These are phyloP conservation scores for Chionis minor DNA, from an alignment of 2,113 vertebrate species.

Conservation along the genomic window DNA sequence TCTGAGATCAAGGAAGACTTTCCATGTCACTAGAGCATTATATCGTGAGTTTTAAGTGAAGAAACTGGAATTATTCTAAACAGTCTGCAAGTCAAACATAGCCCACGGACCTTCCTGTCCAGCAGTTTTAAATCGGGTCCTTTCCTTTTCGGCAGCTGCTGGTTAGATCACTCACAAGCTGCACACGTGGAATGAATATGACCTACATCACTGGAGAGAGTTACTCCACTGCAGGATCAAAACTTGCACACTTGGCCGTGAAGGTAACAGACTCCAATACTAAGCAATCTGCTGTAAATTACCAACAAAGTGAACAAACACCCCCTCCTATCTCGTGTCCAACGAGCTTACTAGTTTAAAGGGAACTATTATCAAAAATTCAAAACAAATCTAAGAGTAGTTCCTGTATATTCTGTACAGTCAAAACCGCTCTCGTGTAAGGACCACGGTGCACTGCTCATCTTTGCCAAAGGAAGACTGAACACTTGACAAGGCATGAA, in stretches of 20 bases:
- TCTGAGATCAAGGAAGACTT: neutral
- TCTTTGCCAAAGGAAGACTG: neutral
- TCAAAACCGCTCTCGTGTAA: neutral
- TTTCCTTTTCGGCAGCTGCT: neutral
- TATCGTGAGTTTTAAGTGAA: neutral
- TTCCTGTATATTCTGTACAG: neutral
- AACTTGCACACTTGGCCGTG: neutral
- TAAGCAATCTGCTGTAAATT: neutral
- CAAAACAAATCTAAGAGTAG: neutral
- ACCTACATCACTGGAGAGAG: neutral
- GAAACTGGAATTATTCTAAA: neutral
- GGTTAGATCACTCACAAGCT: neutral
- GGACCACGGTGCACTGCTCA: neutral
- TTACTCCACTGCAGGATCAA: neutral
- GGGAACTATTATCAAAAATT: neutral
- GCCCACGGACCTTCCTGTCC: neutral
- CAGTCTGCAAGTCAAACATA: neutral
- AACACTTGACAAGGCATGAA: neutral
- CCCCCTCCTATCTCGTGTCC: neutral
- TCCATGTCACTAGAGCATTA: neutral
- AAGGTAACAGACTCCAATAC: neutral
- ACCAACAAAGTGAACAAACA: neutral
- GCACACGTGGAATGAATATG: neutral
- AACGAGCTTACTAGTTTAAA: neutral
- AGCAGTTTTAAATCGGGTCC: neutral